phyloP scores from a whole-genome alignment of 2,797 vertebrate genomes.

The Zenarchopterus dispar region DNA sequence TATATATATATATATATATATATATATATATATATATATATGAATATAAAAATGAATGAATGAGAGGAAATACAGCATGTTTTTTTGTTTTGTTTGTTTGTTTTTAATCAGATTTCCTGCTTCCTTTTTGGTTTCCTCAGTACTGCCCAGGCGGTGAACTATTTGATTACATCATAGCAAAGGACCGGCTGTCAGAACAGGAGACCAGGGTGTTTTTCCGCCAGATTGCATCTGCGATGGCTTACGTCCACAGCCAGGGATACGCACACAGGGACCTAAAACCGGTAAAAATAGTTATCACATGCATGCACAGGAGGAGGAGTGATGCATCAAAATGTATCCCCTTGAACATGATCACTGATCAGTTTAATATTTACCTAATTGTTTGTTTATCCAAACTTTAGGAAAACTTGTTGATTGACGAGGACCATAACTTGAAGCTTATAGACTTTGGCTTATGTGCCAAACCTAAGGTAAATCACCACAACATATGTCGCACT shows the following conservation, averaged over 20 bases:
- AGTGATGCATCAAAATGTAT: background rate
- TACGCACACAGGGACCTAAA: constrained; percentile 96
- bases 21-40: too few relatives aligned
- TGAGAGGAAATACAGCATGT: background rate
- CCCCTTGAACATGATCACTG: background rate
- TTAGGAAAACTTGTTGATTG: constrained; percentile 95
- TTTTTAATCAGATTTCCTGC: background rate
- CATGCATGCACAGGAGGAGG: background rate
- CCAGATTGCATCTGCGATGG: constrained; percentile 93
- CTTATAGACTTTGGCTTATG: constrained; percentile 97
- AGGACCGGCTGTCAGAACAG: constrained; percentile 91
- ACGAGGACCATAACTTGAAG: constrained; percentile 91
- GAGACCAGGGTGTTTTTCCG: constrained; percentile 92
- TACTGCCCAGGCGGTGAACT: constrained; percentile 96
- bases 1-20: too few relatives aligned
- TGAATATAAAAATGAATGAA: too few relatives aligned
- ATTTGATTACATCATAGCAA: constrained; percentile 95
- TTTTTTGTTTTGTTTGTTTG: background rate
- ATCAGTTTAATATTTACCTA: background rate
- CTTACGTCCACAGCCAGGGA: constrained; percentile 93
- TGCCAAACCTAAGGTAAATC: constrained; percentile 92
- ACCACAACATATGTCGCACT: constrained; percentile 1
- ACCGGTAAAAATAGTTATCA: constrained; percentile 82
- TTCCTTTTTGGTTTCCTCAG: constrained; percentile 64
- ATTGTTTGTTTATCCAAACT: constrained; percentile 17